phyloP scores from a whole-genome alignment of 2,113 vertebrate genomes.

The Apodemus speciosus region DNA sequence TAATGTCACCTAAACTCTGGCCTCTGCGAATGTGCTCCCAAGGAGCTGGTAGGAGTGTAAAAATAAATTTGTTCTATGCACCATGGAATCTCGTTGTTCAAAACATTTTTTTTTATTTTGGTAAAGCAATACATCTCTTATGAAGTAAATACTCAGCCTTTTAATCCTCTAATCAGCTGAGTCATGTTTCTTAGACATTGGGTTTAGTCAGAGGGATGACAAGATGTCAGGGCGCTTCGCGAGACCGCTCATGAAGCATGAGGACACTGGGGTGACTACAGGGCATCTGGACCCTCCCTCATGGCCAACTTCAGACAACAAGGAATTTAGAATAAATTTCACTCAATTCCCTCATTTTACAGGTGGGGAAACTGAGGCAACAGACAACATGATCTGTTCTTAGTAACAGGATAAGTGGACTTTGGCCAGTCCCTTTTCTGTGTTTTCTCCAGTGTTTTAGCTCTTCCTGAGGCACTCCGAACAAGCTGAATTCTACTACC shows the following conservation, averaged over 20 bases:
- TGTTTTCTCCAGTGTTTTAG: not conserved
- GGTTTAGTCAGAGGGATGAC: slow-evolving; percentile 13
- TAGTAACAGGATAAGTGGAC: not conserved
- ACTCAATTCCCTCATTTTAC: not conserved
- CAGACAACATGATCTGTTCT: not conserved
- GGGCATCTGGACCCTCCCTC: not conserved
- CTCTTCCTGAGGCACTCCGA: not conserved
- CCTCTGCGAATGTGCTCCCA: slow-evolving; percentile 14
- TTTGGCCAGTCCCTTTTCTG: not conserved
- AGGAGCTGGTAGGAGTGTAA: not conserved
- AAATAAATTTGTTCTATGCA: slow-evolving; percentile 45
- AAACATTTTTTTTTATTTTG: slow-evolving; percentile 37
- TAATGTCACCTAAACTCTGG: slow-evolving; percentile 44
- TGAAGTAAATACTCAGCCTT: slow-evolving; percentile 45
- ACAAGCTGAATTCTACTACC: not conserved
- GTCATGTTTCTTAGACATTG: slow-evolving; percentile 42
- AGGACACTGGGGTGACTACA: not conserved
- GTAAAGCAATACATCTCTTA: slow-evolving; percentile 17
- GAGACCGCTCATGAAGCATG: not conserved
- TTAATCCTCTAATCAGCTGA: slow-evolving; percentile 19
- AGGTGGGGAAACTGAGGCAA: slow-evolving; percentile 50
- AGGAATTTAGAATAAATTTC: slow-evolving; percentile 17
- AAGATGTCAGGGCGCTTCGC: not conserved
- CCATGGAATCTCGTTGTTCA: not conserved
- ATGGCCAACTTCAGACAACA: not conserved